These are phyloP conservation scores for Puffinus mauretanicus DNA, from an alignment of 2,113 vertebrate genomes.

Conservation along the genomic window DNA sequence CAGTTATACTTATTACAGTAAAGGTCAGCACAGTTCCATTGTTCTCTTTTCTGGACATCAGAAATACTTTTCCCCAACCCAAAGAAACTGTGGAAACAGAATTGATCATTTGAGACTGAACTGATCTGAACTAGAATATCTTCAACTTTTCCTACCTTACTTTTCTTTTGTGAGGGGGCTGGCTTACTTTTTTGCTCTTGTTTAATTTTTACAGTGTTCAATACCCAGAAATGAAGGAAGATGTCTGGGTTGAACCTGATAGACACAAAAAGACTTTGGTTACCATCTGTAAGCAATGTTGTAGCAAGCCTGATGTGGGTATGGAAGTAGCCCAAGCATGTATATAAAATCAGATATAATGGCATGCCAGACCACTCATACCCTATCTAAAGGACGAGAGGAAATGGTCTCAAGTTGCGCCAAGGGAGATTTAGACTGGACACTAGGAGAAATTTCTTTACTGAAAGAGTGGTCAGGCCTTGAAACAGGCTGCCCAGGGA, in stretches of 20 bases:
- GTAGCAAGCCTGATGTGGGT: neutral
- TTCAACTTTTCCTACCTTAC: neutral
- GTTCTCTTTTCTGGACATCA: neutral
- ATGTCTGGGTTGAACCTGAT: neutral
- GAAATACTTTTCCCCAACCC: neutral
- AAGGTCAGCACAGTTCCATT: neutral
- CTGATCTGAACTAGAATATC: neutral
- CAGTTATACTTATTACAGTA: neutral
- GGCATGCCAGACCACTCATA: neutral
- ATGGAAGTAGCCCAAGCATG: neutral
- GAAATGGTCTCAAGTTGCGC: too few species aligned
- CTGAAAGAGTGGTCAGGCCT: too few species aligned
- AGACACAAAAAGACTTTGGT: neutral
- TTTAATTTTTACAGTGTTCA: neutral
- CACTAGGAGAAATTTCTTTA: too few species aligned
- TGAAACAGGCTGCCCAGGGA: too few species aligned
- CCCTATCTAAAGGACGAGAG: too few species aligned
- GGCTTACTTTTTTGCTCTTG: neutral
- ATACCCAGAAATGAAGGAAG: neutral
- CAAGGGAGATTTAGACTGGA: too few species aligned
- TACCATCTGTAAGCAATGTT: neutral
- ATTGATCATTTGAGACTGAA: neutral
- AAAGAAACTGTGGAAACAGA: neutral
- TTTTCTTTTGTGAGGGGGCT: neutral
- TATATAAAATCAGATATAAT: neutral